Percentiles rank a stretch among this genome's conserved stretches.
Conservation (phyloP, 2,797 vertebrate genomes). For the Poeciliopsis paucimaculata region DNA sequence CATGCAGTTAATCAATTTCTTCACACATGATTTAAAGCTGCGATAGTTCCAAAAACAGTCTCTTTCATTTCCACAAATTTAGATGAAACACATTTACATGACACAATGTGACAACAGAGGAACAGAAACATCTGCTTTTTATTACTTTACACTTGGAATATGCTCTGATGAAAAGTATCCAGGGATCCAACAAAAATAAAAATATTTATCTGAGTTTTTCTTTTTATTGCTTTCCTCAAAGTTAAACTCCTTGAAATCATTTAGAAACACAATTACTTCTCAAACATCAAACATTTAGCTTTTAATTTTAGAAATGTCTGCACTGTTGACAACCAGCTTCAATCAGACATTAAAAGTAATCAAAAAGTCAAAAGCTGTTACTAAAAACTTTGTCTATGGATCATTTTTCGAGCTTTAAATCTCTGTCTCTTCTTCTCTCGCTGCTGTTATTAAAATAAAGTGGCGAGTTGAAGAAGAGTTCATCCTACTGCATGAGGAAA, state of each 20-base stretch:
- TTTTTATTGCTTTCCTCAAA: not conserved
- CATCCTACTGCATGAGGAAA: constrained; percentile 13
- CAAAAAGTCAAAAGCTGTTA: not conserved
- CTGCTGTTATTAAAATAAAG: constrained; percentile 41
- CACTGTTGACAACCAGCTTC: not conserved
- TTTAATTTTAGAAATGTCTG: not conserved
- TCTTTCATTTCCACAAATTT: no score
- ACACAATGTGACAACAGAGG: no score
- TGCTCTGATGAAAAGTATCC: not conserved
- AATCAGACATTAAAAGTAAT: not conserved
- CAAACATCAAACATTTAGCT: not conserved
- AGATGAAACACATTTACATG: no score
- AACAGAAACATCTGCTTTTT: no score
- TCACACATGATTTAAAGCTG: not conserved
- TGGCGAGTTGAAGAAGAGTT: constrained; percentile 43
- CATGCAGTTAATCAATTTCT: not conserved
- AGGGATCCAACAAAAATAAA: not conserved
- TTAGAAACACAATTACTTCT: not conserved
- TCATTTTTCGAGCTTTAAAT: constrained; percentile 22
- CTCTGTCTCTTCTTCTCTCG: not conserved
- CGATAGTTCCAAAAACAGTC: no score
- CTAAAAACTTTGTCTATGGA: constrained; percentile 4
- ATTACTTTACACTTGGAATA: no score
- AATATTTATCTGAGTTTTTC: not conserved
- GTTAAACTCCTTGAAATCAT: not conserved